A percentile compares a stretch with the other conserved stretches of the same genome.
Conservation (phyloP, 2,113 vertebrate genomes). For the Hyperoodon ampullatus region DNA sequence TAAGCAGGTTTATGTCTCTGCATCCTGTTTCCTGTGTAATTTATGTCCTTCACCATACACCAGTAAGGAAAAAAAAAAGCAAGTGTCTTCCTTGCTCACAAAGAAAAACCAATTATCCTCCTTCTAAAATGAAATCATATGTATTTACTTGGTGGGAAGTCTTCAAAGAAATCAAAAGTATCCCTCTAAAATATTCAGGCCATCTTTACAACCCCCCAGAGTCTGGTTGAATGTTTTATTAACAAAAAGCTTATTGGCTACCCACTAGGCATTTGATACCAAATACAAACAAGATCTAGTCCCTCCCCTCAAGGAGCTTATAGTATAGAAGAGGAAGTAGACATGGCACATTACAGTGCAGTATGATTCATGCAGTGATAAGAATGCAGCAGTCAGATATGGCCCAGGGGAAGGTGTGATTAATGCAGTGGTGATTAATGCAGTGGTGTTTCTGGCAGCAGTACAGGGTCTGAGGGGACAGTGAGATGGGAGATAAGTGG, state of each 20-base stretch:
- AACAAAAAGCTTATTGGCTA: not conserved
- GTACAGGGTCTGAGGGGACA: fast-evolving
- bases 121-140: conserved; percentile 70
- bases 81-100: conserved; percentile 59
- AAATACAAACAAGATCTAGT: not conserved
- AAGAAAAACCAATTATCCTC: conserved; percentile 67
- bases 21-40: conserved; percentile 62
- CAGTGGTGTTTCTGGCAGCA: not conserved
- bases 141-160: conserved; percentile 54
- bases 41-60: conserved; percentile 53
- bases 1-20: conserved; percentile 66
- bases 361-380: not conserved
- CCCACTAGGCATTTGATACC: not conserved
- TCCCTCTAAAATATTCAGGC: conserved; percentile 29
- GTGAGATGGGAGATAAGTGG: not conserved
- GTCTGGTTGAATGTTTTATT: not conserved
- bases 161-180: conserved; percentile 63
- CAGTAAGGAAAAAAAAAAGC: not conserved
- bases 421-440: not conserved
- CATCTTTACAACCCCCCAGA: not conserved
- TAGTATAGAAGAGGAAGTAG: not conserved
- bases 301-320: not conserved
- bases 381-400: not conserved
- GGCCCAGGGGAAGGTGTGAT: not conserved
- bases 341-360: not conserved